Conservation (phyloP, 92 coral and sea anemone species). For the Desmophyllum pertusum region DNA sequence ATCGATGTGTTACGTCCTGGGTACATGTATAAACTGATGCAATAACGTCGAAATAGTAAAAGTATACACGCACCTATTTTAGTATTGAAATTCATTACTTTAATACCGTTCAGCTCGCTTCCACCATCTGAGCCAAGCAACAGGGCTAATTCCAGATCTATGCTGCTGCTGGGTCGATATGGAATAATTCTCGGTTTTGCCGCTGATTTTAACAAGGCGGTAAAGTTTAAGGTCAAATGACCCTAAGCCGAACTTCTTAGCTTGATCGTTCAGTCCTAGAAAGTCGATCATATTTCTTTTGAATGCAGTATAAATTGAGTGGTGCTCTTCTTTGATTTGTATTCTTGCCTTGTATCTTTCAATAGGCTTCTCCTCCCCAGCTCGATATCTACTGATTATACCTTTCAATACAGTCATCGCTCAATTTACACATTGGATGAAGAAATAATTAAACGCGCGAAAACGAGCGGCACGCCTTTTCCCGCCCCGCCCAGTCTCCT, state of each 20-base stretch:
- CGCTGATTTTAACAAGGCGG: no score
- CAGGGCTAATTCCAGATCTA: conserved; percentile 43
- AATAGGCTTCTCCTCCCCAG: conserved; percentile 3
- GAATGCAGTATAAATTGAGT: neutral
- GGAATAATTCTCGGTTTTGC: conserved; percentile 26
- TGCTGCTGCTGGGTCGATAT: conserved; percentile 37
- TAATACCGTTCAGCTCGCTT: conserved; percentile 50
- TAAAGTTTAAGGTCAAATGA: no score
- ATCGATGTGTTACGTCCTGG: no score
- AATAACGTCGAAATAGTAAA: no score
- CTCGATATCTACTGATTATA: neutral
- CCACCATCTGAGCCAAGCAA: conserved; percentile 29
- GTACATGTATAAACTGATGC: no score
- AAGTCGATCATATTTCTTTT: conserved; percentile 22
- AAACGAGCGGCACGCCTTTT: no score
- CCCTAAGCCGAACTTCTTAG: conserved; percentile 30
- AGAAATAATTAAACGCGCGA: no score
- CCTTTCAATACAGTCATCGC: neutral
- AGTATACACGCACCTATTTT: no score
- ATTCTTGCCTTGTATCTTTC: conserved; percentile 17
- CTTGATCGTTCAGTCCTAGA: conserved; percentile 35
- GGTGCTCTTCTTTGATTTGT: conserved; percentile 6
- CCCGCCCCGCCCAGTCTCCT: no score
- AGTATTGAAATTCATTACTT: no score
- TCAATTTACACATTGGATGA: no score